A percentile compares a stretch with the other conserved stretches of the same genome.
Conservation (phyloP, 2,888 invertebrate genomes). For the Netelia virgata region DNA sequence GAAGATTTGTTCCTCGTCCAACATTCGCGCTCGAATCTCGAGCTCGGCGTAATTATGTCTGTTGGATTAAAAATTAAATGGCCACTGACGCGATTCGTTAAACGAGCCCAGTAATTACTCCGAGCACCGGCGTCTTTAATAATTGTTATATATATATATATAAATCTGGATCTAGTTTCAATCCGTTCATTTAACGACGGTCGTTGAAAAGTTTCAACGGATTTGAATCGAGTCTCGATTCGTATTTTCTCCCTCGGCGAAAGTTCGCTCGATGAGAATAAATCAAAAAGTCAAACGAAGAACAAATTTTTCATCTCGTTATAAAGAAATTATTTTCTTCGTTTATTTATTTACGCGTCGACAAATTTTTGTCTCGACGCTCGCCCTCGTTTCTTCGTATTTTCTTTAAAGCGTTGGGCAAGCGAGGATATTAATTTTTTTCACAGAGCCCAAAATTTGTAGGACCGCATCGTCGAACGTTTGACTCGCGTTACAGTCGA, state of each 20-base stretch:
- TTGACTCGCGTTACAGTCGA: not conserved
- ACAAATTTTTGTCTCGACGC: no score
- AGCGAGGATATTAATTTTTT: not conserved
- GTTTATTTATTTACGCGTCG: no score
- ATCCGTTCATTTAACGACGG: not conserved
- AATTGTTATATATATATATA: not conserved
- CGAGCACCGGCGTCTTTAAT: not conserved
- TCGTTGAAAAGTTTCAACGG: no score
- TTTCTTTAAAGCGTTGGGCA: no score
- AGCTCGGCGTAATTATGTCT: not conserved
- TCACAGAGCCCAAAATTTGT: not conserved
- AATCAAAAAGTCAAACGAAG: no score
- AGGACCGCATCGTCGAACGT: not conserved
- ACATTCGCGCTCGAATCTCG: not conserved
- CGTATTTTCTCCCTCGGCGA: no score
- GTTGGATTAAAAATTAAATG: constrained; percentile 45
- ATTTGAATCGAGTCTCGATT: no score
- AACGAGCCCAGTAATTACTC: constrained; percentile 24
- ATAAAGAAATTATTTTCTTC: no score
- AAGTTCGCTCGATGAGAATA: no score
- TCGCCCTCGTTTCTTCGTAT: no score
- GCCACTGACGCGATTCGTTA: constrained; percentile 27
- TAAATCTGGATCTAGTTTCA: not conserved
- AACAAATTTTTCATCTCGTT: no score
- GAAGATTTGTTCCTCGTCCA: not conserved